phyloP scores from a whole-genome alignment of 2,888 invertebrate species.

The Thereva unica region DNA sequence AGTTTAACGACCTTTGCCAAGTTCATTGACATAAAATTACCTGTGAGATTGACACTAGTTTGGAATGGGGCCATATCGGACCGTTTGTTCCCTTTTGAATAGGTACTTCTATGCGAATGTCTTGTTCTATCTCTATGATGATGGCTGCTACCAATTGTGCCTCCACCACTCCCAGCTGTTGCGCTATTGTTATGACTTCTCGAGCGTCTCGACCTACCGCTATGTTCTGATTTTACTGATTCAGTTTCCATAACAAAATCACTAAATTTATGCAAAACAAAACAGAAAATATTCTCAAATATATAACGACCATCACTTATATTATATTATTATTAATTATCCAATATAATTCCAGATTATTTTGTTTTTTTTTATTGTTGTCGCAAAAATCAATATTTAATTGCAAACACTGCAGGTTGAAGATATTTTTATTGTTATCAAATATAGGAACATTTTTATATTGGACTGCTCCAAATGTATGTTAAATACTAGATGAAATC shows the following conservation, averaged over 20 bases:
- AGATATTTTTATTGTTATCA: too few species aligned
- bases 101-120: constrained; percentile 64
- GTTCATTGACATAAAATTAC: constrained; percentile 46
- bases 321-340: neutral
- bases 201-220: constrained; percentile 77
- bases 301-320: constrained; percentile 22
- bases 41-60: constrained; percentile 77
- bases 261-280: constrained; percentile 22
- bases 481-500: too few species aligned
- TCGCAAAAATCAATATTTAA: too few species aligned
- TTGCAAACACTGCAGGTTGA: too few species aligned
- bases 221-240: constrained; percentile 90
- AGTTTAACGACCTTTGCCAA: too few species aligned
- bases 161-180: constrained; percentile 39
- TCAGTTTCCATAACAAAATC: constrained; percentile 81
- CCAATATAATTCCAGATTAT: too few species aligned
- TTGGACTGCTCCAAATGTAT: too few species aligned
- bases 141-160: constrained; percentile 55
- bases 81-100: constrained; percentile 65
- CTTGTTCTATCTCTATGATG: constrained; percentile 64
- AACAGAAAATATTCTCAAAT: neutral
- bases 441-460: too few species aligned
- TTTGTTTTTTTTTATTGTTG: too few species aligned
- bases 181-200: constrained; percentile 60
- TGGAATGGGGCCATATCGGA: constrained; percentile 81